Evolutionary conservation across 2,888 invertebrate species (phyloP).

Genomic region (Ceramica pisi): DNA sequence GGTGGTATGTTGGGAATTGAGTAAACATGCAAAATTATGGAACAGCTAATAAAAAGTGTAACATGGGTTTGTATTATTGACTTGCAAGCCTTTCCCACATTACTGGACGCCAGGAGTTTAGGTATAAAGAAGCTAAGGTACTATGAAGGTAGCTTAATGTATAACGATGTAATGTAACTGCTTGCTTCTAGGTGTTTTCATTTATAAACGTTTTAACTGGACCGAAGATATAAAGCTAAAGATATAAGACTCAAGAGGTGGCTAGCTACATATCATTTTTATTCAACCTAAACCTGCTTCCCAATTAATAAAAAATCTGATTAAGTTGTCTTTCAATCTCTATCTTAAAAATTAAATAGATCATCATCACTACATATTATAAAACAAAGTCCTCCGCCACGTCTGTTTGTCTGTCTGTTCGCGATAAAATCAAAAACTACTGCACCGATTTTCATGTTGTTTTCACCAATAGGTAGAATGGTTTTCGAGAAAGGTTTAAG

Average conservation of each 20-base stretch:
- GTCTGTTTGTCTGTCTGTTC: no score
- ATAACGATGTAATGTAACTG: not conserved
- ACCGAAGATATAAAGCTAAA: not conserved
- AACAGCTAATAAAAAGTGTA: conserved; percentile 45
- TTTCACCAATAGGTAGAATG: no score
- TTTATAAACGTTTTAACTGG: not conserved
- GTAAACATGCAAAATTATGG: conserved; percentile 44
- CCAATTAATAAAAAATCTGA: conserved; percentile 10
- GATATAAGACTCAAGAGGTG: not conserved
- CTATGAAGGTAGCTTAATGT: conserved; percentile 2
- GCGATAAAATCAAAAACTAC: no score
- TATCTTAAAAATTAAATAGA: no score
- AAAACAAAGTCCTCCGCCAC: no score
- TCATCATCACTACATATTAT: no score
- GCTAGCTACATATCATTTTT: not conserved
- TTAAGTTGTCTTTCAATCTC: conserved; percentile 44
- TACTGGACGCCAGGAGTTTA: not conserved
- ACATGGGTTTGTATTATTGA: conserved; percentile 23
- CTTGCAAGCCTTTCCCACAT: conserved; percentile 12
- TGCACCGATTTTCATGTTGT: no score
- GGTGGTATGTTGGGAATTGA: conserved; percentile 30
- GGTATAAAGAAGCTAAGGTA: not conserved
- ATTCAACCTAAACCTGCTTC: not conserved
- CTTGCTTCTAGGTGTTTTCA: no score
- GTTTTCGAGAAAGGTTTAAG: no score